Percentiles rank a stretch among this genome's conserved stretches.
phyloP scores from a whole-genome alignment of 2,888 invertebrate species.

The Lamellibrachia columna region DNA sequence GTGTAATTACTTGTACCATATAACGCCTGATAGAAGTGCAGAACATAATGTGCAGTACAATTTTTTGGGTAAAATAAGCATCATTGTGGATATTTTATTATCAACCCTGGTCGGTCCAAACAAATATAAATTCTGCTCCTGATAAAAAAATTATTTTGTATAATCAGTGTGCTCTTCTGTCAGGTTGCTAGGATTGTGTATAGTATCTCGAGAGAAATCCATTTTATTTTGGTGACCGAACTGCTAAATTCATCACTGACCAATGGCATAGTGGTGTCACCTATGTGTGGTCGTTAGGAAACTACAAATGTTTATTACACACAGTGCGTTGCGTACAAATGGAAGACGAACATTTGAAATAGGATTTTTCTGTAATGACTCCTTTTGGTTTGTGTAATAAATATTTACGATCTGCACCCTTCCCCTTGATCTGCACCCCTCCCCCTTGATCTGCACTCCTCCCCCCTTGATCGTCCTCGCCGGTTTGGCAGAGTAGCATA shows the following conservation, averaged over 20 bases:
- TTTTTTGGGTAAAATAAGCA: not conserved
- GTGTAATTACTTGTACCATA: not conserved
- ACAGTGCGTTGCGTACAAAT: no score
- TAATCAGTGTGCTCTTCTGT: not conserved
- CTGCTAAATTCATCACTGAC: not conserved
- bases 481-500: no score
- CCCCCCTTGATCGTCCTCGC: no score
- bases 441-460: no score
- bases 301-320: not conserved
- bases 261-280: not conserved
- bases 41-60: not conserved
- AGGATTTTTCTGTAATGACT: no score
- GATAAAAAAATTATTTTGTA: not conserved
- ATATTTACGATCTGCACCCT: no score
- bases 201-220: not conserved
- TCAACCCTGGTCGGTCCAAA: not conserved
- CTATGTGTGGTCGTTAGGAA: not conserved
- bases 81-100: not conserved
- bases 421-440: no score
- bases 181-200: not conserved
- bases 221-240: not conserved
- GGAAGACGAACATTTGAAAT: no score
- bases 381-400: no score
- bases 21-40: not conserved
- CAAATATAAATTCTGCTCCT: not conserved